Percentiles rank a stretch among this genome's conserved stretches.
phyloP scores from a whole-genome alignment of 2,113 vertebrate species.

The Ardeotis arabs region DNA sequence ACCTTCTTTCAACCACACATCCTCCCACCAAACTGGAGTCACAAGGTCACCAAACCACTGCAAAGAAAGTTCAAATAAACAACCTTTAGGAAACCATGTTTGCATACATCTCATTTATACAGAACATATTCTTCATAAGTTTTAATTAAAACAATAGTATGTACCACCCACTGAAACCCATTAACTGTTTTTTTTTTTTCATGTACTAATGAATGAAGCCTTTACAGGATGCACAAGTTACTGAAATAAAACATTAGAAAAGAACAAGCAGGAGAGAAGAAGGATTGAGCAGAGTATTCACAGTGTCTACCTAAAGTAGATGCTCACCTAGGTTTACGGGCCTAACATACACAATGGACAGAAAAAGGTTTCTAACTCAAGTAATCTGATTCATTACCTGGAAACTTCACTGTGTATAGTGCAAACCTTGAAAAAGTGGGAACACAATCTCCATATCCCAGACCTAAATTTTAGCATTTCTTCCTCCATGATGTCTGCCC shows the following conservation, averaged over 20 bases:
- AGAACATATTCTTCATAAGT: not conserved
- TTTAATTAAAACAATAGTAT: not conserved
- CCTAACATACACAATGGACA: not conserved
- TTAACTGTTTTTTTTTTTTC: not conserved
- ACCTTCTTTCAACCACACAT: constrained; percentile 97
- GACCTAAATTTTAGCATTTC: not conserved
- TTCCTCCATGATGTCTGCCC: not conserved
- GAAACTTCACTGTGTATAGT: not conserved
- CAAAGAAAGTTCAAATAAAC: constrained; percentile 29
- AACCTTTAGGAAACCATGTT: not conserved
- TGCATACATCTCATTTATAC: not conserved
- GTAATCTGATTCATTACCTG: not conserved
- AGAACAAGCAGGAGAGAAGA: not conserved
- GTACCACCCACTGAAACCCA: not conserved
- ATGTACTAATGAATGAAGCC: not conserved
- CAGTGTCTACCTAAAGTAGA: not conserved
- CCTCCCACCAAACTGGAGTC: constrained; percentile 98
- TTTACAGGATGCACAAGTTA: not conserved
- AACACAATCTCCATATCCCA: not conserved
- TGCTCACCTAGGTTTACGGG: not conserved
- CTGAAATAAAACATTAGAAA: not conserved
- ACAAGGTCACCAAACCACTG: constrained; percentile 99
- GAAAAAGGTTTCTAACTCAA: not conserved
- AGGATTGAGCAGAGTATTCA: not conserved
- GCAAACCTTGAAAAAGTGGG: not conserved